Conservation (phyloP, 2,113 vertebrate genomes). For the Eolophus roseicapilla region DNA sequence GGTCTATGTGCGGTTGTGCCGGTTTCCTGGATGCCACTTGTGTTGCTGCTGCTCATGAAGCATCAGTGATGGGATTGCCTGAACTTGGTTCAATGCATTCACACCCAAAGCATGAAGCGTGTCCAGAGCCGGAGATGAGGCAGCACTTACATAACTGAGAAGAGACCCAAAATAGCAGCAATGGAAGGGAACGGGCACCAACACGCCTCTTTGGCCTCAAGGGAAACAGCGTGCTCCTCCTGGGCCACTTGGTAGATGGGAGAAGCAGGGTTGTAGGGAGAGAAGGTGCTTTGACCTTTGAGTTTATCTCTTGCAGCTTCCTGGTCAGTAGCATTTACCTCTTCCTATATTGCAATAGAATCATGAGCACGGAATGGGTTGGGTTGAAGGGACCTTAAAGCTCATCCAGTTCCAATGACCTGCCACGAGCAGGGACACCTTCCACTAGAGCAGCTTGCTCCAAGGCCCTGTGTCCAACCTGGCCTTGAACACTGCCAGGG, state of each 20-base stretch:
- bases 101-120: neutral
- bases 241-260: neutral
- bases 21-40: neutral
- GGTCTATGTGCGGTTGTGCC: neutral
- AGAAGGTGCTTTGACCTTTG: neutral
- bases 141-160: neutral
- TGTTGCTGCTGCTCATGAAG: neutral
- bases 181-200: neutral
- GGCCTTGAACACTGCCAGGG: too few relatives aligned
- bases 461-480: too few relatives aligned
- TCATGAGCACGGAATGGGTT: neutral
- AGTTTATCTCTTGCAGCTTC: neutral
- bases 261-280: neutral
- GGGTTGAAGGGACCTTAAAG: neutral
- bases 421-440: neutral
- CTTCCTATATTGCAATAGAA: neutral
- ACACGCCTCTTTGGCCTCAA: neutral
- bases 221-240: neutral
- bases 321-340: too few relatives aligned
- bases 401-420: neutral
- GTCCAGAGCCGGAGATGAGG: neutral
- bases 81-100: neutral
- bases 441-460: neutral
- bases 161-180: neutral
- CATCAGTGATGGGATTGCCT: neutral